These are phyloP conservation scores for Orchesella cincta DNA, from an alignment of 1,140 invertebrate genomes.

Conservation along the genomic window DNA sequence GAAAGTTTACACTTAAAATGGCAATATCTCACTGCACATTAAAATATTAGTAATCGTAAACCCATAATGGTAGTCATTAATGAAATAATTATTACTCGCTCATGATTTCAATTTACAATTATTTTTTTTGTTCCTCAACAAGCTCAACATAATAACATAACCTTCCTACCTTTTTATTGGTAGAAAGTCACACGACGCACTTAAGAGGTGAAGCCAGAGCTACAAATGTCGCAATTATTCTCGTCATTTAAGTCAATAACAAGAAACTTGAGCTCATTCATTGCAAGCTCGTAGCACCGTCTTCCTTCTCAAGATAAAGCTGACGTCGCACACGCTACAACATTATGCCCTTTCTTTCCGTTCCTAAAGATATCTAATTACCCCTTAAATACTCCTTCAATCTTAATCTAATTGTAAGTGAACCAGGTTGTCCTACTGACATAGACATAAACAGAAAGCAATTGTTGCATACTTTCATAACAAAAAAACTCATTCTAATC, in stretches of 20 bases:
- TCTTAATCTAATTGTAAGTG: neutral
- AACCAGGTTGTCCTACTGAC: conserved; percentile 13
- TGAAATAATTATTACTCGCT: too few species aligned
- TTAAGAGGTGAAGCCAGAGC: too few species aligned
- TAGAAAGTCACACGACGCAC: too few species aligned
- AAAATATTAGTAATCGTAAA: too few species aligned
- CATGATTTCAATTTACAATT: too few species aligned
- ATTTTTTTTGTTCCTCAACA: too few species aligned
- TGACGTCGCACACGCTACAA: neutral
- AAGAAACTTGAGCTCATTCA: neutral
- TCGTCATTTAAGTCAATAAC: neutral
- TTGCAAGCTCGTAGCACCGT: neutral
- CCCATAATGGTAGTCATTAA: too few species aligned
- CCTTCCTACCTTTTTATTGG: too few species aligned
- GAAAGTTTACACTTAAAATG: too few species aligned
- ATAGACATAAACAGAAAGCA: conserved; percentile 12
- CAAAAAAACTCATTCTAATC: neutral
- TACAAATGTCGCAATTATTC: neutral
- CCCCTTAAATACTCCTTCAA: neutral
- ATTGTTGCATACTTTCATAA: neutral
- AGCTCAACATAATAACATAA: too few species aligned
- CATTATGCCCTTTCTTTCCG: neutral
- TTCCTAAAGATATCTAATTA: neutral
- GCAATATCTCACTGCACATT: too few species aligned
- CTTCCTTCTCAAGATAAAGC: neutral